These are phyloP conservation scores for Channa argus DNA, from an alignment of 2,113 vertebrate species.

Conservation along the genomic window DNA sequence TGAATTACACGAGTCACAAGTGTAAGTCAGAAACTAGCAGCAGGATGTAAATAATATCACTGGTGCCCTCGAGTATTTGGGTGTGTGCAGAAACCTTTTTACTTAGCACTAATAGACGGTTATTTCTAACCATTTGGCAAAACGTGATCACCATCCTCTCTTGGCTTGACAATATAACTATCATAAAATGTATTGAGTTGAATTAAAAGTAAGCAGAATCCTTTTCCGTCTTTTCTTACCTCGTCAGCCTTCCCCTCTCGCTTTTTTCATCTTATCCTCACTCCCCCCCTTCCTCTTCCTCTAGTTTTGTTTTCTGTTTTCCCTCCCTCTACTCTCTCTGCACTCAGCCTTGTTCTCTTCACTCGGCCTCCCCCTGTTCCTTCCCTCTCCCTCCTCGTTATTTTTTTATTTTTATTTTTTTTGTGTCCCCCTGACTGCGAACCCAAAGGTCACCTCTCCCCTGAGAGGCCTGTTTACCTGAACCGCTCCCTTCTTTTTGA, in stretches of 20 bases:
- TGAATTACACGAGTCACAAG: too few species aligned
- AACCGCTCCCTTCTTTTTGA: constrained; percentile 67
- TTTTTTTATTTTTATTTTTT: too few species aligned
- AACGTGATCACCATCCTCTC: too few species aligned
- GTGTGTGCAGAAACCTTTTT: too few species aligned
- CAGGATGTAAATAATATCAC: too few species aligned
- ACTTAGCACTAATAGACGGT: too few species aligned
- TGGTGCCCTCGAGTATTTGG: too few species aligned
- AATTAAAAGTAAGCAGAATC: not conserved
- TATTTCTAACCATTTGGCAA: too few species aligned
- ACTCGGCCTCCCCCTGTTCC: constrained; percentile 29
- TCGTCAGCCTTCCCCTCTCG: not conserved
- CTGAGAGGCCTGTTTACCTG: constrained; percentile 75
- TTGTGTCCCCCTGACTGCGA: constrained; percentile 74
- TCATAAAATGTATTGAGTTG: too few species aligned
- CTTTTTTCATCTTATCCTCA: not conserved
- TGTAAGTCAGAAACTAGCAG: too few species aligned
- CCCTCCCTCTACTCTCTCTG: constrained; percentile 6
- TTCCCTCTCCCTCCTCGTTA: constrained; percentile 25
- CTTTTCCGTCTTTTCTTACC: not conserved
- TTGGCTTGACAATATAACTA: too few species aligned
- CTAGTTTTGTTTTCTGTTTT: not conserved
- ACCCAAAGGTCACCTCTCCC: constrained; percentile 77
- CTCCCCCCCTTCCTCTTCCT: not conserved
- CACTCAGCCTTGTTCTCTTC: constrained; percentile 39